Conservation (phyloP, 1,140 invertebrate species). For the Leptonema lineaticorne region DNA sequence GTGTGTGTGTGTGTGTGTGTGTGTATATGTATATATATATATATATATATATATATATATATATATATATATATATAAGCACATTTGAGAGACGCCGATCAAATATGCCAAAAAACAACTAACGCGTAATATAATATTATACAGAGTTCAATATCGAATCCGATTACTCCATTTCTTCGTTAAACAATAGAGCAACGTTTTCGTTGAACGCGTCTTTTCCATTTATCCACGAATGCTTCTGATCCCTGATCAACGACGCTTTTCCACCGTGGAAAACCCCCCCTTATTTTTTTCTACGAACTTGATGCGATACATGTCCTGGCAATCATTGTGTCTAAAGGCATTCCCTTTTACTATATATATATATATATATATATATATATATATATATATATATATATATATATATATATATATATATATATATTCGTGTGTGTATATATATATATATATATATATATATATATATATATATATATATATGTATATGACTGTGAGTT, state of each 20-base stretch:
- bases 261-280: background rate
- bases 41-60: too few species aligned
- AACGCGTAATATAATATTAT: background rate
- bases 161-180: conserved; percentile 4
- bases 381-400: background rate
- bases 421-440: background rate
- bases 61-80: too few species aligned
- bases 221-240: conserved; percentile 17
- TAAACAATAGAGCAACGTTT: background rate
- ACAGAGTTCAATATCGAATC: background rate
- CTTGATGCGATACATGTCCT: conserved; percentile 4
- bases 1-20: background rate
- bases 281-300: conserved; percentile 6
- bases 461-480: too few species aligned
- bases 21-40: background rate
- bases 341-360: background rate
- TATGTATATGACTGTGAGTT: background rate
- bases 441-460: too few species aligned
- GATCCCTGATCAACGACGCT: conserved; percentile 16
- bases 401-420: background rate
- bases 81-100: too few species aligned
- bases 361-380: background rate
- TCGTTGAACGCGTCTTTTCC: background rate
- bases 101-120: too few species aligned
- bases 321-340: conserved; percentile 2